Conservation (phyloP, 2,113 vertebrate species). For the Danio rerio region GRCz12tu NC_133177.1:17569501-17570000, state of each 20-base stretch:
- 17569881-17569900: too few relatives aligned
- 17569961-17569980: too few relatives aligned
- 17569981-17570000: too few relatives aligned
- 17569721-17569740: constrained; percentile 23
- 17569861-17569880: background rate
- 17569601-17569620: constrained; percentile 31
- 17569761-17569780: background rate
- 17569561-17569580: constrained; percentile 52
- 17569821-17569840: background rate
- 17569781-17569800: background rate
- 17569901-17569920: too few relatives aligned
- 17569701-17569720: constrained; percentile 18
- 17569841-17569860: background rate
- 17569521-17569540: background rate
- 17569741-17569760: constrained; percentile 3
- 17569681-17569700: constrained; percentile 23
- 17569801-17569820: background rate
- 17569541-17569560: constrained; percentile 8
- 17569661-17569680: constrained; percentile 2
- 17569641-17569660: constrained; percentile 18
- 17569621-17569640: constrained; percentile 57
- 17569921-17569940: too few relatives aligned
- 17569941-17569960: too few relatives aligned
- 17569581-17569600: constrained; percentile 49
- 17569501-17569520: background rate